A percentile compares a stretch with the other conserved stretches of the same genome.
phyloP scores from a whole-genome alignment of 2,113 vertebrate species.

The Rhinolophus ferrumequinum region DNA sequence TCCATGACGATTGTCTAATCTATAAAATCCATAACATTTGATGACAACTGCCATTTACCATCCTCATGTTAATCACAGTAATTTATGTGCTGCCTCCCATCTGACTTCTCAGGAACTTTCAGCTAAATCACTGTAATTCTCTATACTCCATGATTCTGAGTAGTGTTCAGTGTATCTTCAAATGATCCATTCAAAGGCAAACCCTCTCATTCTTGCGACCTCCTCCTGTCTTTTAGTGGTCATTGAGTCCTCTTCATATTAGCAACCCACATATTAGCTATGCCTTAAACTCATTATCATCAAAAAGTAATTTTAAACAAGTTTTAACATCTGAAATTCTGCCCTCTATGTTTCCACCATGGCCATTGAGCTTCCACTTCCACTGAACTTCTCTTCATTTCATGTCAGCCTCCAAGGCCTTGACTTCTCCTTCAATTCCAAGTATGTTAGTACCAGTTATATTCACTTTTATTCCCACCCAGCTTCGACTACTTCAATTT shows the following conservation, averaged over 20 bases:
- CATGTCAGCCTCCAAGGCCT: not conserved
- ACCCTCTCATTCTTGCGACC: not conserved
- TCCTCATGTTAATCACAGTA: not conserved
- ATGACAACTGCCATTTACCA: not conserved
- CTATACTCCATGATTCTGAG: not conserved
- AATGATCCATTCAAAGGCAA: not conserved
- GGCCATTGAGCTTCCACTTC: not conserved
- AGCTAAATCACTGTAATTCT: not conserved
- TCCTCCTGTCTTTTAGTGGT: not conserved
- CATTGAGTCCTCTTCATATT: not conserved
- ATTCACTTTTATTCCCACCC: not conserved
- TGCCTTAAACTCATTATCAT: not conserved
- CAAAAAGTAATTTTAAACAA: not conserved
- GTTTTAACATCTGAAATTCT: not conserved
- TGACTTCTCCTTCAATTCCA: not conserved
- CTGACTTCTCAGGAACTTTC: not conserved
- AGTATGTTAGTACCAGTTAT: not conserved
- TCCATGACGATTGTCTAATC: not conserved
- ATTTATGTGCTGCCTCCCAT: not conserved
- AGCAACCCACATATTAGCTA: not conserved
- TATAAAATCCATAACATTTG: not conserved
- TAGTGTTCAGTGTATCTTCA: not conserved
- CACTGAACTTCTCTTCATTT: not conserved
- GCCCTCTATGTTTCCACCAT: not conserved
- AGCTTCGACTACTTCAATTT: not conserved